Percentiles rank a stretch among this genome's conserved stretches.
phyloP scores from a whole-genome alignment of 2,888 invertebrate genomes.

The Cataglyphis albicans region DNA sequence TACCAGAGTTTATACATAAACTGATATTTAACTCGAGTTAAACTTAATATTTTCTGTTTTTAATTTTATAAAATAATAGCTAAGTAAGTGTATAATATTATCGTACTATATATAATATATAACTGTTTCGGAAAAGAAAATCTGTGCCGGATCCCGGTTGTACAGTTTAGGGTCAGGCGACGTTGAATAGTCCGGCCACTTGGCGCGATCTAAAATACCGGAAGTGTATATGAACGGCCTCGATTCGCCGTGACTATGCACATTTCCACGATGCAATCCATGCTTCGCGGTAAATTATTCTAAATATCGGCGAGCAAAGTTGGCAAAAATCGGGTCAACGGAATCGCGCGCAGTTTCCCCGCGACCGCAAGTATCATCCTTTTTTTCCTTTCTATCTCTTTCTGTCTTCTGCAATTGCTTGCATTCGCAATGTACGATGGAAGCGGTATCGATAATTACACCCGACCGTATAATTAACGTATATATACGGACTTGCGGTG shows the following conservation, averaged over 20 bases:
- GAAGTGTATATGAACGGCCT: slow-evolving; percentile 38
- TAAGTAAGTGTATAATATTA: background rate
- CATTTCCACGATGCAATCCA: slow-evolving; percentile 10
- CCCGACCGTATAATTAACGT: slow-evolving; percentile 54
- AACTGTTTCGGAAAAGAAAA: background rate
- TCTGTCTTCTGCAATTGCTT: no score
- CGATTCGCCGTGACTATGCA: background rate
- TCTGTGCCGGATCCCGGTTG: slow-evolving; percentile 13
- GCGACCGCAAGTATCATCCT: background rate
- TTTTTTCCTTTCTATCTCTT: no score
- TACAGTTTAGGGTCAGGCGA: slow-evolving; percentile 79
- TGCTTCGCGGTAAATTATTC: background rate
- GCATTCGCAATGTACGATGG: slow-evolving; percentile 31
- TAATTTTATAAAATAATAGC: background rate
- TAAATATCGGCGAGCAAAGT: background rate
- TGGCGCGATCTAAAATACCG: slow-evolving; percentile 32
- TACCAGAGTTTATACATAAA: background rate
- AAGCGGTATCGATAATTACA: slow-evolving; percentile 59
- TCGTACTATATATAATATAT: background rate
- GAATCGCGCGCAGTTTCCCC: slow-evolving; percentile 13
- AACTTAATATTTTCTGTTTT: background rate
- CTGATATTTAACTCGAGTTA: background rate
- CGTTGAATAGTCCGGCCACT: slow-evolving; percentile 38
- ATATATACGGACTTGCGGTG: background rate
- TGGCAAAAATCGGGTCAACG: slow-evolving; percentile 38